phyloP scores from a whole-genome alignment of 1,140 invertebrate species.

The Drosophila eugracilis region DNA sequence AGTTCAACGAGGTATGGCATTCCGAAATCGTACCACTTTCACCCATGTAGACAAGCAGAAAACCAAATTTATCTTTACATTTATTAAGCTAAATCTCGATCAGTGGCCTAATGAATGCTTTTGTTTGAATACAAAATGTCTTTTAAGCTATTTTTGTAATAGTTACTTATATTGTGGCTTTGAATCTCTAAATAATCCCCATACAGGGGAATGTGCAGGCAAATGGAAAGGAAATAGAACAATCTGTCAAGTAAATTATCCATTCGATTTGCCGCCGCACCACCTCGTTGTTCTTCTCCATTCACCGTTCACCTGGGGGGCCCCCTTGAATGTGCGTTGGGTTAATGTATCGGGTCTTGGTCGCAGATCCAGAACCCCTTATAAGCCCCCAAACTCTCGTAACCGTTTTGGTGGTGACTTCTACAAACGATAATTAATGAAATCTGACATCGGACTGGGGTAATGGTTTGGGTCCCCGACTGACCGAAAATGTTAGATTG shows the following conservation, averaged over 20 bases:
- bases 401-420: conserved; percentile 69
- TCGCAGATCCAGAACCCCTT: neutral
- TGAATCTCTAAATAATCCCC: neutral
- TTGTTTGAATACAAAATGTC: no score
- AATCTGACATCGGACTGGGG: conserved; percentile 67
- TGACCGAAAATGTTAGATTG: conserved; percentile 2
- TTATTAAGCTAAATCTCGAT: no score
- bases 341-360: conserved; percentile 12
- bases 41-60: no score
- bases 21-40: no score
- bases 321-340: neutral
- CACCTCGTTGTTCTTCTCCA: conserved; percentile 4
- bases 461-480: conserved; percentile 33
- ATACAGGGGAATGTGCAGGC: conserved; percentile 3
- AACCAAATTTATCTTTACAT: no score
- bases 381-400: conserved; percentile 2
- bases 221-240: neutral
- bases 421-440: conserved; percentile 84
- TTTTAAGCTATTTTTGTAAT: no score
- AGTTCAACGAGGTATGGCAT: no score
- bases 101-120: no score
- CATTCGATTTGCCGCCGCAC: conserved; percentile 64
- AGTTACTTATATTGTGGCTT: neutral
- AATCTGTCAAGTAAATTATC: conserved; percentile 59
- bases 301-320: conserved; percentile 3